Conservation (phyloP, 2,113 vertebrate species). For the Penelope pileata region DNA sequence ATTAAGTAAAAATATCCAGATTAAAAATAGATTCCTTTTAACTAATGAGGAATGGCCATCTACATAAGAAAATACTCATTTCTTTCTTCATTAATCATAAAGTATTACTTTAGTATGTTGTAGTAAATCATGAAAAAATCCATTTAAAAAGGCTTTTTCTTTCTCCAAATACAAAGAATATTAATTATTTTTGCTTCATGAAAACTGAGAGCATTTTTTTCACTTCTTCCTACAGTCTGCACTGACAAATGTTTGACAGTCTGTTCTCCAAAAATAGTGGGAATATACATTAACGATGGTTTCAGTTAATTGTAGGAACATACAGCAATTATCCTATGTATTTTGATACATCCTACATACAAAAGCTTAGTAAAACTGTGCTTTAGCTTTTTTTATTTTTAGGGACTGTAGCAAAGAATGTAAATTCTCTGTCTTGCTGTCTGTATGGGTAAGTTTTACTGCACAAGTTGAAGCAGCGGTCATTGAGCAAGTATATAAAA, state of each 20-base stretch:
- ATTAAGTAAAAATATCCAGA: constrained; percentile 74
- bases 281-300: background rate
- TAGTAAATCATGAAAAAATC: constrained; percentile 70
- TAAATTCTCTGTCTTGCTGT: background rate
- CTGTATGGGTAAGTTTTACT: background rate
- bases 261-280: background rate
- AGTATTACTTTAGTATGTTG: constrained; percentile 37
- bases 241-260: background rate
- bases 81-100: constrained; percentile 68
- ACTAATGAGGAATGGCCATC: constrained; percentile 74
- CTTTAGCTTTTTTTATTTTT: background rate
- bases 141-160: constrained; percentile 58
- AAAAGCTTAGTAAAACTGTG: background rate
- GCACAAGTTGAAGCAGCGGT: background rate
- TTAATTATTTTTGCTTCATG: constrained; percentile 47
- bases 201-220: background rate
- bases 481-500: background rate
- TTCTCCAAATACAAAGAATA: constrained; percentile 39
- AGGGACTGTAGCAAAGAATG: background rate
- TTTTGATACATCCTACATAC: background rate
- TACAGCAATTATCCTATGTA: background rate
- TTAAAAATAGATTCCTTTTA: constrained; percentile 66
- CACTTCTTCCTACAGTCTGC: background rate
- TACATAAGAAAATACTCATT: constrained; percentile 51
- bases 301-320: background rate